Evolutionary conservation across 1,140 invertebrate species (phyloP).

Genomic region (Zaprionus ornatus): DNA sequence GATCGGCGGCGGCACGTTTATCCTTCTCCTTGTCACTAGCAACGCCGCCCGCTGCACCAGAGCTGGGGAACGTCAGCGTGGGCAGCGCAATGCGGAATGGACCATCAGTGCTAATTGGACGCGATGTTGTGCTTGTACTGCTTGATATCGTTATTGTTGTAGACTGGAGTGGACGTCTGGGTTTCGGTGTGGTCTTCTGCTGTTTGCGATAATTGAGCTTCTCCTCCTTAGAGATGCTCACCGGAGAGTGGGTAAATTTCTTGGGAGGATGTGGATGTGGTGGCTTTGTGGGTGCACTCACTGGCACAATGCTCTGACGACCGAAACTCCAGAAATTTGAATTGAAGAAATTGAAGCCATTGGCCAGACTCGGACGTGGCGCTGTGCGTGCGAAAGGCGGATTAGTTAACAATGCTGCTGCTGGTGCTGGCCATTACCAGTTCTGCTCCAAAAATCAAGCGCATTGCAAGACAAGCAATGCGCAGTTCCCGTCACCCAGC

Average conservation of each 20-base stretch:
- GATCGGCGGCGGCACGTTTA: slow-evolving; percentile 55
- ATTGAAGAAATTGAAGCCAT: slow-evolving; percentile 70
- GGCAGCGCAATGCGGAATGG: slow-evolving; percentile 81
- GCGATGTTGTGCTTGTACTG: slow-evolving; percentile 56
- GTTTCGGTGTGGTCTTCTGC: slow-evolving; percentile 50
- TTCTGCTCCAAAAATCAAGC: slow-evolving; percentile 77
- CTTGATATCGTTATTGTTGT: slow-evolving; percentile 56
- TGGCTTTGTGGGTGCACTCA: slow-evolving; percentile 52
- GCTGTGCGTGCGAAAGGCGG: slow-evolving; percentile 43
- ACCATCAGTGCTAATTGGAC: slow-evolving; percentile 51
- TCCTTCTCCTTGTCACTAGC: slow-evolving; percentile 70
- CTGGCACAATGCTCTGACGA: slow-evolving; percentile 61
- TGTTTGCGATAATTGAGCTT: slow-evolving; percentile 78
- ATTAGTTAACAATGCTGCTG: slow-evolving; percentile 47
- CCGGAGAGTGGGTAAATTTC: slow-evolving; percentile 84
- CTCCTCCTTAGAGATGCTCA: slow-evolving; percentile 83
- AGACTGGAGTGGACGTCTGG: slow-evolving; percentile 17
- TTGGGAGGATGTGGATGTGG: slow-evolving; percentile 83
- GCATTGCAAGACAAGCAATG: slow-evolving; percentile 69
- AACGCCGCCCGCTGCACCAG: slow-evolving; percentile 39
- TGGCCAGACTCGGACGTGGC: slow-evolving; percentile 66
- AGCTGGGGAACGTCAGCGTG: slow-evolving; percentile 72
- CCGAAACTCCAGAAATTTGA: slow-evolving; percentile 69
- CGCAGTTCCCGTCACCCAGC: slow-evolving; percentile 66
- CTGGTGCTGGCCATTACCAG: slow-evolving; percentile 54